Percentiles rank a stretch among this genome's conserved stretches.
Conservation (phyloP, 2,797 vertebrate species). For the Parambassis ranga region DNA sequence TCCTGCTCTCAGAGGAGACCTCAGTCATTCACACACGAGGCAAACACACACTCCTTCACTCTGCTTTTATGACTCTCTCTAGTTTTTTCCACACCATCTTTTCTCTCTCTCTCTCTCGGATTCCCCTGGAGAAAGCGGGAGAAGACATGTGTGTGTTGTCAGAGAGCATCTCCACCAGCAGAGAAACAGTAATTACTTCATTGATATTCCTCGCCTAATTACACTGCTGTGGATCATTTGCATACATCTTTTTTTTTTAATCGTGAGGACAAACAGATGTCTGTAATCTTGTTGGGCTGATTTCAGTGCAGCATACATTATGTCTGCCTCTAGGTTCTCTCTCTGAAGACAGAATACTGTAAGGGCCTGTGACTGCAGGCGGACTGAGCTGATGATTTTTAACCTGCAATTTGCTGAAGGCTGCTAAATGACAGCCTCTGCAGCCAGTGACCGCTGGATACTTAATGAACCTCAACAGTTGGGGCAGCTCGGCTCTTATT, state of each 20-base stretch:
- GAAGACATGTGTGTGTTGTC: not conserved
- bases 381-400: too few relatives aligned
- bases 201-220: conserved; percentile 16
- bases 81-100: not conserved
- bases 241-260: conserved; percentile 8
- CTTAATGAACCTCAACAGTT: too few relatives aligned
- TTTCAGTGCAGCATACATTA: not conserved
- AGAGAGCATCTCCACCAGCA: not conserved
- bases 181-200: conserved; percentile 28
- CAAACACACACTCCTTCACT: not conserved
- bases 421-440: too few relatives aligned
- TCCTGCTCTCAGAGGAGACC: conserved; percentile 31
- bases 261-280: conserved; percentile 19
- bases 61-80: not conserved
- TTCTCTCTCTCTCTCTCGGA: not conserved
- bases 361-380: not conserved
- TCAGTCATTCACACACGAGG: conserved; percentile 7
- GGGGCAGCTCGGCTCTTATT: too few relatives aligned
- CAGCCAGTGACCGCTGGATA: too few relatives aligned
- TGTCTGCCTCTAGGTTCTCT: not conserved
- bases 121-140: not conserved
- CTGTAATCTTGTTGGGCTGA: conserved; percentile 11
- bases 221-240: conserved; percentile 1
- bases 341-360: too few relatives aligned
- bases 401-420: too few relatives aligned